Base-by-base conservation (phyloP, 2,888 invertebrate genomes). In the Platycheirus rosarum region DNA sequence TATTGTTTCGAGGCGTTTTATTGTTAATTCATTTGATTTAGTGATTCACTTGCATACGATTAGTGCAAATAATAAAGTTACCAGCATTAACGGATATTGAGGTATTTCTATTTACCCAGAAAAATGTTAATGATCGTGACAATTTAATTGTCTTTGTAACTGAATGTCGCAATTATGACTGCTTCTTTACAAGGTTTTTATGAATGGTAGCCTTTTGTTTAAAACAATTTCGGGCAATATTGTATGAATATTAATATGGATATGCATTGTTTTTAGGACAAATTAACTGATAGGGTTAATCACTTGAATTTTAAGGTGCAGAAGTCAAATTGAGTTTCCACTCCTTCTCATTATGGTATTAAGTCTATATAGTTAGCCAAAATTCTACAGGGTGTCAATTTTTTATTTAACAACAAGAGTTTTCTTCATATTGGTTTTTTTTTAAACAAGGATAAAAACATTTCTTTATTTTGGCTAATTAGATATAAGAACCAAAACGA, bases 1-100 rank as follows among this genome's bases (percentile, higher is more conserved):
- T 42, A 11, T 29, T n/a, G 11, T n/a, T 49, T 35, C 29, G 60
- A 46, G 44, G 65, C 18, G 23, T 57, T 63, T 44, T 73, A 44
- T 35, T 42, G 65, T 23, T 13, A 40, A 63, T 32, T 44, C 18
- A 46, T 8, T 44, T 71, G 18, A n/a, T 3, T 20, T 29, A 66
- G 55, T 79, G 78, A 79, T 49, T 79, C 74, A 79, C 68, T 63
- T 78, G 51, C 77, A 62, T 62, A 66, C 8, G 42, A 63, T 63
- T 79, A 79, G 20, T 35, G 53, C 8, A 44, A 78, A 42, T 40
- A 32, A 68, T 68, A 62, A 68, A 14, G 11, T 9, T 55, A 78
- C 49, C 60, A 44, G 29, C 40, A 44, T 60, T 44, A 60, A 60
- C 60, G 29, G 44, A 60, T 60, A 57, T 26, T 23, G 13, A 57